These are phyloP conservation scores for Pardalotus punctatus DNA, from an alignment of 2,113 vertebrate genomes.

Conservation along the genomic window DNA sequence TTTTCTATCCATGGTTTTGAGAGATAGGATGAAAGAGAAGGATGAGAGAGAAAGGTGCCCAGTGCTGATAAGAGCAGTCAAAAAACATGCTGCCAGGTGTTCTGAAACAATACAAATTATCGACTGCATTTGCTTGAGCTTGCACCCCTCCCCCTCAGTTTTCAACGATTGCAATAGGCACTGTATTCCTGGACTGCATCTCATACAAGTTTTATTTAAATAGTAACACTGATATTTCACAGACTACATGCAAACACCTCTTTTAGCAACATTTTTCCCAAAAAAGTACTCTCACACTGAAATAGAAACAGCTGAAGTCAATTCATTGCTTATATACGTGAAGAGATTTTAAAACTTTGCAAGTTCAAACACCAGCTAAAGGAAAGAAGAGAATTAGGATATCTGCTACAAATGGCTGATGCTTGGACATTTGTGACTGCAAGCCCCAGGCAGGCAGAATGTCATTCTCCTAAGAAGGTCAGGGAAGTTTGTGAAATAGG, in stretches of 20 bases:
- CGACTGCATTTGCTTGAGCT: background rate
- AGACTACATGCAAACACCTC: background rate
- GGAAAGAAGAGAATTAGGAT: background rate
- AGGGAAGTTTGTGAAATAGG: background rate
- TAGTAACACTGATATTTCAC: background rate
- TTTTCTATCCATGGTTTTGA: background rate
- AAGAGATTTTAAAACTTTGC: background rate
- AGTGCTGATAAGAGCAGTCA: background rate
- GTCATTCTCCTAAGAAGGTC: background rate
- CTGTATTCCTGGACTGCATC: background rate
- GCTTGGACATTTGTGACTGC: background rate
- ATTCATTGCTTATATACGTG: background rate
- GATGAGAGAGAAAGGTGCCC: background rate
- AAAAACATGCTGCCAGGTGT: background rate
- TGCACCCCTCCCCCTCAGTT: background rate
- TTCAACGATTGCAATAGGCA: background rate
- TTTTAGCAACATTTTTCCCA: background rate
- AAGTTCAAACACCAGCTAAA: background rate
- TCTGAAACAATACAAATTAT: background rate
- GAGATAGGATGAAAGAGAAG: background rate
- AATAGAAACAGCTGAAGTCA: background rate
- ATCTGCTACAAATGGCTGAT: background rate
- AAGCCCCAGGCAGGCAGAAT: background rate
- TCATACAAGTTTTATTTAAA: background rate
- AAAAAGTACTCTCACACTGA: background rate